Percentiles rank a stretch among this genome's conserved stretches.
Evolutionary conservation across 2,113 vertebrate species (phyloP).

Genomic region (Brachyhypopomus occidentalis): DNA sequence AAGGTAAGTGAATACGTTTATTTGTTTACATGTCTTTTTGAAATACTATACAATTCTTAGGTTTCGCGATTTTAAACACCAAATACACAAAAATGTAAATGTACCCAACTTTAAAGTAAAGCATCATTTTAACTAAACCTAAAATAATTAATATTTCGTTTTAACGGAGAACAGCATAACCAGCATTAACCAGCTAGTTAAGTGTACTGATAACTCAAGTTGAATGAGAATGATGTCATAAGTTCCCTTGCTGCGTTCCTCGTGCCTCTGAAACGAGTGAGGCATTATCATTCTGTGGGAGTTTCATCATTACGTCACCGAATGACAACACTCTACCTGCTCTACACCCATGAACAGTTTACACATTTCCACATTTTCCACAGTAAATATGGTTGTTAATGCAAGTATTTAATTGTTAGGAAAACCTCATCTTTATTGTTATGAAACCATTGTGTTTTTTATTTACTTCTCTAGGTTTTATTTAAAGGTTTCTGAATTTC

Average conservation of each 20-base stretch:
- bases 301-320: too few relatives aligned
- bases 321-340: too few relatives aligned
- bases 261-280: too few relatives aligned
- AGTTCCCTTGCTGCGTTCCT: not conserved
- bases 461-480: constrained; percentile 80
- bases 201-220: not conserved
- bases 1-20: constrained; percentile 66
- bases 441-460: too few relatives aligned
- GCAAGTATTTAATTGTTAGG: not conserved
- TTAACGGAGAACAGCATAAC: not conserved
- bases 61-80: not conserved
- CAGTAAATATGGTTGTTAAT: not conserved
- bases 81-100: not conserved
- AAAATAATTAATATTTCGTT: not conserved
- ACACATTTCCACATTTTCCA: too few relatives aligned
- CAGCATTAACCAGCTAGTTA: too few relatives aligned
- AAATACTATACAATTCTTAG: not conserved
- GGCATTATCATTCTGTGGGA: too few relatives aligned
- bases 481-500: constrained; percentile 80
- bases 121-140: not conserved
- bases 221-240: not conserved
- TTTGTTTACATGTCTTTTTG: not conserved
- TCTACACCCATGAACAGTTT: too few relatives aligned
- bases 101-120: not conserved
- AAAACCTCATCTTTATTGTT: not conserved